Percentiles rank a stretch among this genome's conserved stretches.
Conservation (phyloP, 30 jellyfish, hydroid and myxozoan species). For the Aurelia sp. region DNA sequence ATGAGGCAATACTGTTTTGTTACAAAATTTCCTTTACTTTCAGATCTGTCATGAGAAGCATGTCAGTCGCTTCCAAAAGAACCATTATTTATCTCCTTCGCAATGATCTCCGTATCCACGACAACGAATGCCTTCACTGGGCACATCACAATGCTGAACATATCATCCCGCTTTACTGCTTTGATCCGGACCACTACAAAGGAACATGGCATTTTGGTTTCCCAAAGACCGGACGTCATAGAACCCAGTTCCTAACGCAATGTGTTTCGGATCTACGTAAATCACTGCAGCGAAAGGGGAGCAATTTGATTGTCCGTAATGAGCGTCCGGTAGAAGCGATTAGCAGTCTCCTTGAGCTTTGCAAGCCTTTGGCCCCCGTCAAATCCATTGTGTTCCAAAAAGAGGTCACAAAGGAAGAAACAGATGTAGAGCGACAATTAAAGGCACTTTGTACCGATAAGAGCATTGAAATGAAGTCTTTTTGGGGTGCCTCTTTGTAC, state of each 20-base stretch:
- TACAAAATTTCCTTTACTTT: too few relatives aligned
- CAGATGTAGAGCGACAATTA: conserved; percentile 34
- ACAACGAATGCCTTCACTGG: conserved; percentile 67
- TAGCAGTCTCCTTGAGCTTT: conserved; percentile 16
- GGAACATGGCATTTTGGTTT: conserved; percentile 62
- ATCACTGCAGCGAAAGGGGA: conserved; percentile 40
- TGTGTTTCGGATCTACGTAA: conserved; percentile 49
- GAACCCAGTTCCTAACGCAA: conserved; percentile 50
- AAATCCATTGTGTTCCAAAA: conserved; percentile 58
- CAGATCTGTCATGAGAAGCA: too few relatives aligned
- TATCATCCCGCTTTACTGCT: conserved; percentile 66
- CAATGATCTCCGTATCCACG: conserved; percentile 71
- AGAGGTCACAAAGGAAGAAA: conserved; percentile 70
- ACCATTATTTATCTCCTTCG: conserved; percentile 54
- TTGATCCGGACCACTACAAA: conserved; percentile 70
- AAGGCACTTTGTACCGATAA: conserved; percentile 9
- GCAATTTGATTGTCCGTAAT: conserved; percentile 45
- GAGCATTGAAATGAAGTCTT: conserved; percentile 12
- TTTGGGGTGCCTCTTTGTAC: conserved; percentile 79
- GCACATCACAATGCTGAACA: conserved; percentile 54
- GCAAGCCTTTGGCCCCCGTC: conserved; percentile 67
- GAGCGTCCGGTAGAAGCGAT: conserved; percentile 54
- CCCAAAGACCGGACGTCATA: conserved; percentile 57
- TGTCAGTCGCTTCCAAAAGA: conserved; percentile 21
- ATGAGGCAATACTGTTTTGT: too few relatives aligned